phyloP scores from a whole-genome alignment of 2,113 vertebrate species.

The Oenanthe melanoleuca region DNA sequence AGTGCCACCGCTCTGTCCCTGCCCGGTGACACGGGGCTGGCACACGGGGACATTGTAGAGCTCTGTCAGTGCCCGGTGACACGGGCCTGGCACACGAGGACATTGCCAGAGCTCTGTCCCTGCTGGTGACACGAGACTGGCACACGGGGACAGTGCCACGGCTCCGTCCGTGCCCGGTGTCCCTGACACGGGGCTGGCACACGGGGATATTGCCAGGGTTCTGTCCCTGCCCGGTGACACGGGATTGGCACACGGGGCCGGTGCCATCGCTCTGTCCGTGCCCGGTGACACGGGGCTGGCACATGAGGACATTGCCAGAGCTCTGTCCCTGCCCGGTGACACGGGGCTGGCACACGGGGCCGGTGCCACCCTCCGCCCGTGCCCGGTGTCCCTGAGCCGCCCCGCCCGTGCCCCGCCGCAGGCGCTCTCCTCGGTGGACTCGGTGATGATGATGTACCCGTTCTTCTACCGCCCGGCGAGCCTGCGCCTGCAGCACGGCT shows the following conservation, averaged over 20 bases:
- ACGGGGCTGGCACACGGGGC: neutral
- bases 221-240: fast-evolving
- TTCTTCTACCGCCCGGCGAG: constrained; percentile 85
- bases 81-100: no score
- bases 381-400: neutral
- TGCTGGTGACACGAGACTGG: no score
- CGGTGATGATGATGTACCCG: constrained; percentile 83
- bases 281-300: neutral
- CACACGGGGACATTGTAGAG: neutral
- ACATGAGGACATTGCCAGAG: no score
- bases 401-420: constrained; percentile 19
- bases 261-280: no score
- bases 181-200: neutral
- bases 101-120: no score
- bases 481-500: constrained; percentile 73
- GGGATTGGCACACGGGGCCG: neutral
- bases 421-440: constrained; percentile 85
- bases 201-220: neutral
- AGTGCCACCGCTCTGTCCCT: no score
- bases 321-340: no score
- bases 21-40: neutral
- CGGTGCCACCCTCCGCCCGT: no score
- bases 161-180: no score
- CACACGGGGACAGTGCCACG: no score
- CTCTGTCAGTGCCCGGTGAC: neutral